Base-by-base conservation (phyloP, 2,113 vertebrate species). In the Eublepharis macularius region DNA sequence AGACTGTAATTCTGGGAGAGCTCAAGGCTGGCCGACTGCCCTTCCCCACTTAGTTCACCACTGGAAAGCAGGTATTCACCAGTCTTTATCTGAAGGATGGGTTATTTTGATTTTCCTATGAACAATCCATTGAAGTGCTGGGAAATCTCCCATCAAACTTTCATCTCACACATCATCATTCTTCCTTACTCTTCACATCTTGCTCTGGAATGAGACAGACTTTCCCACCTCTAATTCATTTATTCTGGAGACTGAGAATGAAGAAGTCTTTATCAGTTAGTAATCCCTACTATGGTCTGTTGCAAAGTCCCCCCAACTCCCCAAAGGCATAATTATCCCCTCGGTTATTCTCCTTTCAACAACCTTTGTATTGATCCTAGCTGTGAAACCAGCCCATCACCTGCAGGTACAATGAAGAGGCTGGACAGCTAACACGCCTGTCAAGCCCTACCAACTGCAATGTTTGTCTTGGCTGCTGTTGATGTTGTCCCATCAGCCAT, bases 401-500 rank as follows among this genome's bases (percentile, higher is more conserved):
- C 80, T 82, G 49, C 6, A 29, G 47, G 76, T n/a, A 68, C 32
- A 11, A 32, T 17, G 78, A 82, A 60, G 65, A 69, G 49, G 60
- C 8, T 57, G 29, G 85, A 87, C 63, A 87, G 57, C 78, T 75
- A 68, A 82, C 78, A 54, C 60, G 72, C 54, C 69, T 74, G 69
- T 74, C 54, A 86, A 45, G 54, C 47, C 54, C 43, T 80, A 73
- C 77, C 51, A 51, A 54, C 54, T 80, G 54, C 41, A 32, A 16
- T 86, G 69, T 80, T 86, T 80, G 77, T 80, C 78, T 80, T 80
- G 84, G 84, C 84, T 74, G 84, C 77, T 65, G n/a, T 80, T 86
- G 39, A 80, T 74, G 84, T 74, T 80, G 57, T 74, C 69, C 77
- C 54, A 74, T 86, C 69, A 86, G 54, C 68, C 68, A 74, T 49